Percentiles rank a stretch among this genome's conserved stretches.
Evolutionary conservation across 2,888 invertebrate species (phyloP).

Genomic region (Aphodius granarius): DNA sequence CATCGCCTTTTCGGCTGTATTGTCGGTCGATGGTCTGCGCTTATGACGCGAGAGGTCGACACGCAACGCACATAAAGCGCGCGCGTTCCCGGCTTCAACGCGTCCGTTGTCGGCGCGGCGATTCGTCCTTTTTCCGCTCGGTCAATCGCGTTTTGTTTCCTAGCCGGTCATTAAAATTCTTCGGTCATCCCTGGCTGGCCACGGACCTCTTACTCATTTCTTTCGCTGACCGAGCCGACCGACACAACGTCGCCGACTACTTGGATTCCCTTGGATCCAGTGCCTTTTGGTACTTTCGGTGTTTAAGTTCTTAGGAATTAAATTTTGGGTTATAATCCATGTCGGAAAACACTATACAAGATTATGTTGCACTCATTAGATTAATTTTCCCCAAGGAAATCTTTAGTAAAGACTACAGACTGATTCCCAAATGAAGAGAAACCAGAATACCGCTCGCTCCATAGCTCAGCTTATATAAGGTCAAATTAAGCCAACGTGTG

Average conservation of each 20-base stretch:
- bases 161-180: slow-evolving; percentile 27
- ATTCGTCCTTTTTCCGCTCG: neutral
- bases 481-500: too few species aligned
- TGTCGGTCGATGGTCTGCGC: neutral
- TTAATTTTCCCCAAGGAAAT: too few species aligned
- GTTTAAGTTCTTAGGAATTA: neutral
- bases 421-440: too few species aligned
- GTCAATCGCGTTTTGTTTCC: slow-evolving; percentile 5
- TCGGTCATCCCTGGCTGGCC: slow-evolving; percentile 30
- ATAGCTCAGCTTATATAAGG: too few species aligned
- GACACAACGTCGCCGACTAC: neutral
- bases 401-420: too few species aligned
- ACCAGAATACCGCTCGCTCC: too few species aligned
- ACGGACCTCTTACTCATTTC: slow-evolving; percentile 14
- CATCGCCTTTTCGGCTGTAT: neutral
- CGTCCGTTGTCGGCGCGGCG: neutral
- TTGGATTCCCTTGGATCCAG: neutral
- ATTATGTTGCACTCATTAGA: too few species aligned
- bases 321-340: too few species aligned
- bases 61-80: neutral
- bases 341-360: too few species aligned
- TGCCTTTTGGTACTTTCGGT: neutral
- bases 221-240: neutral
- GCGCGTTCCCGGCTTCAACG: neutral
- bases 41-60: neutral